A percentile compares a stretch with the other conserved stretches of the same genome.
These are phyloP conservation scores for Onychorhynchus coronatus DNA, from an alignment of 2,113 vertebrate genomes.

Conservation along the genomic window DNA sequence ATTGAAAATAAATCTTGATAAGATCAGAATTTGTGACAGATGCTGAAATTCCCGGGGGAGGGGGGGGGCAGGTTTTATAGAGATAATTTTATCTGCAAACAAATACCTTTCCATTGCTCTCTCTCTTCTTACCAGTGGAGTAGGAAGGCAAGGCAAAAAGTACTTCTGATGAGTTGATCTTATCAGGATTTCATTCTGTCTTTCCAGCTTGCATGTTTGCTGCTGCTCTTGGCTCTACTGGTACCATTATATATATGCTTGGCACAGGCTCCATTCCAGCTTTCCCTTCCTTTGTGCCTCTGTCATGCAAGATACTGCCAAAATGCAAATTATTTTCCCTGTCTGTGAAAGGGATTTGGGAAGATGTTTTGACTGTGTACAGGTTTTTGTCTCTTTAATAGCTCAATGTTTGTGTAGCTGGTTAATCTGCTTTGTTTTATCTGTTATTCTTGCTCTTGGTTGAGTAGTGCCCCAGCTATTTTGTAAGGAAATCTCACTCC, in stretches of 20 bases:
- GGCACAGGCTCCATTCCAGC: not conserved
- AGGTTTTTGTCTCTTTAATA: not conserved
- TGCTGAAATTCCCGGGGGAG: not conserved
- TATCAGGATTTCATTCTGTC: constrained; percentile 57
- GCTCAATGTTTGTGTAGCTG: not conserved
- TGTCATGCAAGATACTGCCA: not conserved
- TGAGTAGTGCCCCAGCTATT: not conserved
- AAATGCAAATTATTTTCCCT: not conserved
- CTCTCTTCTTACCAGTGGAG: not conserved
- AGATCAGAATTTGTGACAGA: constrained; percentile 21
- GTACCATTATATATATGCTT: accelerated
- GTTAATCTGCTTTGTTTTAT: not conserved
- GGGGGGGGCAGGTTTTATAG: not conserved
- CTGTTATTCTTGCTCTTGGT: not conserved
- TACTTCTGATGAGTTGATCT: constrained; percentile 59
- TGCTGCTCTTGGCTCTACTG: not conserved
- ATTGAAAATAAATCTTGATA: constrained; percentile 43
- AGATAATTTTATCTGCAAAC: not conserved
- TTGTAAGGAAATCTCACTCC: not conserved
- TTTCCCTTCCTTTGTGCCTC: not conserved
- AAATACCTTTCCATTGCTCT: not conserved
- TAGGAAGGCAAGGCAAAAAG: not conserved
- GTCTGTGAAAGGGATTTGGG: not conserved
- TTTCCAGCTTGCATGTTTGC: constrained; percentile 45
- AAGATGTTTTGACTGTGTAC: not conserved